Conservation (phyloP, 2,888 invertebrate species). For the Conus canariensis region DNA sequence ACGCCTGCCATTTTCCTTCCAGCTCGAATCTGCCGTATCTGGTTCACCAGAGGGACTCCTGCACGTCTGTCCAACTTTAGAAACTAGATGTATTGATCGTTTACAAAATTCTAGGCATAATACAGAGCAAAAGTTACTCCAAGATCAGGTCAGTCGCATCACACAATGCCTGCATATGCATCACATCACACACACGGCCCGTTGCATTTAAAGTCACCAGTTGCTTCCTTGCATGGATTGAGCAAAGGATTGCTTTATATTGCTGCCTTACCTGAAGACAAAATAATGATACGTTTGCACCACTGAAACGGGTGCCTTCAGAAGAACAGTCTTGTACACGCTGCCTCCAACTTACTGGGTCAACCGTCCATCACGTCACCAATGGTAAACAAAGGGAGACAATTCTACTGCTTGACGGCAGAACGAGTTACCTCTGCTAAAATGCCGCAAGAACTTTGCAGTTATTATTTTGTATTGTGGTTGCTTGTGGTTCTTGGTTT, state of each 20-base stretch:
- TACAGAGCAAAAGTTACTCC: constrained; percentile 6
- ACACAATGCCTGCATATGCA: not conserved
- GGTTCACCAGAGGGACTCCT: not conserved
- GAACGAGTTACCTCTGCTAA: not conserved
- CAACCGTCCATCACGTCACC: not conserved
- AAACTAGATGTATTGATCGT: constrained; percentile 20
- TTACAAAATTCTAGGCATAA: not conserved
- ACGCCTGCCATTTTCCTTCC: not conserved
- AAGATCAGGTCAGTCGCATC: not conserved
- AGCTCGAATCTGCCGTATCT: not conserved
- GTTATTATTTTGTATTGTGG: too few species aligned
- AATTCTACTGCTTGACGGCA: constrained; percentile 21
- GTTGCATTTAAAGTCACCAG: not conserved
- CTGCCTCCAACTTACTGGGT: constrained; percentile 22
- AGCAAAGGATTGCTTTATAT: not conserved
- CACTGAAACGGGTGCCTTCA: not conserved
- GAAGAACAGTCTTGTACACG: not conserved
- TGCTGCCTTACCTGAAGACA: not conserved
- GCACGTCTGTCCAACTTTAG: not conserved
- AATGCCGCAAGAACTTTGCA: too few species aligned
- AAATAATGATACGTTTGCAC: not conserved
- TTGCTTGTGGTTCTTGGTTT: too few species aligned
- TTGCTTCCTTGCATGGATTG: not conserved
- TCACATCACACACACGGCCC: not conserved
- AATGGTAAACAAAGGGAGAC: constrained; percentile 35